A percentile compares a stretch with the other conserved stretches of the same genome.
These are phyloP conservation scores for Loripinus fragilis DNA, from an alignment of 2,888 invertebrate genomes.

Conservation along the genomic window DNA sequence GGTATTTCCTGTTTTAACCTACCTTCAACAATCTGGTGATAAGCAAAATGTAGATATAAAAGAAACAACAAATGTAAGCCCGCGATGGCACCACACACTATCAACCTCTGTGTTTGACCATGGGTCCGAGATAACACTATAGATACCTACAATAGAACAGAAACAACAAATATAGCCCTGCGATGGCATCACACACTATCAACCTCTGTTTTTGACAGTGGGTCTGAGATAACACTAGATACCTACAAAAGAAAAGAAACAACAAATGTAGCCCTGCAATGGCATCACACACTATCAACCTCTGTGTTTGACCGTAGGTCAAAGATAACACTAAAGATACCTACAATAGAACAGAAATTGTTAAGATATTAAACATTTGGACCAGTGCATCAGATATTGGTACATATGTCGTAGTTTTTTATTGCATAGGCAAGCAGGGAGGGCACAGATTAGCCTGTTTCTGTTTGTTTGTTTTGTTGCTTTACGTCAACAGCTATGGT, in stretches of 20 bases:
- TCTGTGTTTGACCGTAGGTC: conserved; percentile 81
- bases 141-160: conserved; percentile 73
- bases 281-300: conserved; percentile 79
- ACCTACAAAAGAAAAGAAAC: conserved; percentile 82
- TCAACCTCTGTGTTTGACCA: conserved; percentile 81
- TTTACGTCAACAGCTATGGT: too few species aligned
- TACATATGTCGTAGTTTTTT: too few species aligned
- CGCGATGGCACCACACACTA: conserved; percentile 79
- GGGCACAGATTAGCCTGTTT: too few species aligned
- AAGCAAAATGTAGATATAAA: conserved; percentile 85
- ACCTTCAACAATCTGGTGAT: conserved; percentile 84
- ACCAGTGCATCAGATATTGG: too few species aligned
- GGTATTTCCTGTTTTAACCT: too few species aligned
- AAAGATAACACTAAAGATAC: conserved; percentile 80
- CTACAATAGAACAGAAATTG: conserved; percentile 68
- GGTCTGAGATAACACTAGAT: conserved; percentile 79
- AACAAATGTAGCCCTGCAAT: conserved; percentile 82
- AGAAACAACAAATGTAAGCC: conserved; percentile 83
- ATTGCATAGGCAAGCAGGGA: too few species aligned
- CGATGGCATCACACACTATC: conserved; percentile 79
- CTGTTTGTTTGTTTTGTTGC: too few species aligned
- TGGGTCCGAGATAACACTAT: conserved; percentile 81
- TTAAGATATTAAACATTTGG: too few species aligned
- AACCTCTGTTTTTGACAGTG: conserved; percentile 81
- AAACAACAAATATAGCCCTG: conserved; percentile 81